phyloP scores from a whole-genome alignment of 2,797 vertebrate species.

The Falco rusticolus region DNA sequence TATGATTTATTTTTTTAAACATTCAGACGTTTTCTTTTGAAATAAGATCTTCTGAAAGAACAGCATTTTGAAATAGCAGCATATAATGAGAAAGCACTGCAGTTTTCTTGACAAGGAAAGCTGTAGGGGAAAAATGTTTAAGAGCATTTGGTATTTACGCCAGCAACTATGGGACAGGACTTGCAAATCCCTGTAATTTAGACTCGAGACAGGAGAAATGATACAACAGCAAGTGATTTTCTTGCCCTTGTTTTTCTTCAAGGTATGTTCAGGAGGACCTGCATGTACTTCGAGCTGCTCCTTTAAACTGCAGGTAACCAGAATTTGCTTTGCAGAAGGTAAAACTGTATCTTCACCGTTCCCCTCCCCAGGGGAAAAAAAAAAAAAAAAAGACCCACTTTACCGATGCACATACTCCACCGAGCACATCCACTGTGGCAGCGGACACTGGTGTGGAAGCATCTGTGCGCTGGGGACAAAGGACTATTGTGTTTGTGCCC shows the following conservation, averaged over 20 bases:
- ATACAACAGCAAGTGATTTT: background rate
- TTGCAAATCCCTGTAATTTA: background rate
- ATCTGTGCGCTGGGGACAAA: background rate
- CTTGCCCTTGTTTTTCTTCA: background rate
- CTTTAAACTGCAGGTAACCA: background rate
- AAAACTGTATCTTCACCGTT: background rate
- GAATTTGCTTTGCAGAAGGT: background rate
- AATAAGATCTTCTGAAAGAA: constrained; percentile 12
- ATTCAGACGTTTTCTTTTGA: background rate
- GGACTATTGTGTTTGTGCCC: background rate
- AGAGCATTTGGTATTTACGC: background rate
- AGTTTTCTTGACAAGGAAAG: constrained; percentile 16
- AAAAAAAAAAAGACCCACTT: background rate
- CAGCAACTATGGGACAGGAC: background rate
- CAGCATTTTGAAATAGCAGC: constrained; percentile 9
- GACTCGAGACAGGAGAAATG: background rate
- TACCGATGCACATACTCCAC: background rate
- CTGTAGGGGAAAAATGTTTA: constrained; percentile 4
- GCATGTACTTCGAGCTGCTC: background rate
- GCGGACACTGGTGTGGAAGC: background rate
- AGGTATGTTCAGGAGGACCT: background rate
- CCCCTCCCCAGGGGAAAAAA: no score
- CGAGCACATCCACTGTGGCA: background rate
- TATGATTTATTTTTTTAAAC: constrained; percentile 37
- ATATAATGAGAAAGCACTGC: background rate